Percentiles rank a stretch among this genome's conserved stretches.
Conservation (phyloP, 1,140 invertebrate genomes). For the Ptiloglossa arizonensis region DNA sequence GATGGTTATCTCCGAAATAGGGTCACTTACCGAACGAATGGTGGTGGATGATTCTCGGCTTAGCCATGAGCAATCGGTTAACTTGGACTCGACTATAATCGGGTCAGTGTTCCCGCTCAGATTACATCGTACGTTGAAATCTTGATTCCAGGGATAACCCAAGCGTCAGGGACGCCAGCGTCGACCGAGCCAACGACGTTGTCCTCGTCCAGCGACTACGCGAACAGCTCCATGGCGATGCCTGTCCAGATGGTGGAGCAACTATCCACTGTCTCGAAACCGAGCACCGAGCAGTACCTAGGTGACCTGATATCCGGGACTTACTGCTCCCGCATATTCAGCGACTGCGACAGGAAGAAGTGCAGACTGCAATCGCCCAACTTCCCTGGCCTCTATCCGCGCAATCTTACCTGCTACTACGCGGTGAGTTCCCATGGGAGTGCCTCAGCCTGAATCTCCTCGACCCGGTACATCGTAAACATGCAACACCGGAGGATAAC, state of each 20-base stretch:
- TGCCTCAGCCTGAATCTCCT: neutral
- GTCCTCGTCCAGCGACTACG: constrained; percentile 61
- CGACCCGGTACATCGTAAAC: neutral
- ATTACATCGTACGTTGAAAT: neutral
- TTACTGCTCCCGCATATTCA: constrained; percentile 94
- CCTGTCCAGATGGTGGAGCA: constrained; percentile 73
- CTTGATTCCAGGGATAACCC: constrained; percentile 68
- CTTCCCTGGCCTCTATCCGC: constrained; percentile 94
- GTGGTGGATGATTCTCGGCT: too few relatives aligned
- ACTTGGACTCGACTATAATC: too few relatives aligned
- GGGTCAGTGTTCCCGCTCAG: too few relatives aligned
- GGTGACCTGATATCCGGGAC: constrained; percentile 94
- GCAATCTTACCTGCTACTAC: constrained; percentile 94
- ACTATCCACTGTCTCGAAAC: constrained; percentile 67
- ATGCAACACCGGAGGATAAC: neutral
- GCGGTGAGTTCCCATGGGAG: constrained; percentile 83
- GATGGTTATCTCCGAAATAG: too few relatives aligned
- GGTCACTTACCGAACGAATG: too few relatives aligned
- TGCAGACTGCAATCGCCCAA: constrained; percentile 95
- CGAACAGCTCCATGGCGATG: constrained; percentile 74
- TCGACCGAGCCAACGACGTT: constrained; percentile 43
- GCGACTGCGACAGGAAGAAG: constrained; percentile 92
- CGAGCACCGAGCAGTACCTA: constrained; percentile 85
- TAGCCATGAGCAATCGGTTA: too few relatives aligned
- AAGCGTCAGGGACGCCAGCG: constrained; percentile 49